A percentile compares a stretch with the other conserved stretches of the same genome.
Evolutionary conservation across 2,888 invertebrate genomes (phyloP).

Genomic region (Clepsis dumicolana): DNA sequence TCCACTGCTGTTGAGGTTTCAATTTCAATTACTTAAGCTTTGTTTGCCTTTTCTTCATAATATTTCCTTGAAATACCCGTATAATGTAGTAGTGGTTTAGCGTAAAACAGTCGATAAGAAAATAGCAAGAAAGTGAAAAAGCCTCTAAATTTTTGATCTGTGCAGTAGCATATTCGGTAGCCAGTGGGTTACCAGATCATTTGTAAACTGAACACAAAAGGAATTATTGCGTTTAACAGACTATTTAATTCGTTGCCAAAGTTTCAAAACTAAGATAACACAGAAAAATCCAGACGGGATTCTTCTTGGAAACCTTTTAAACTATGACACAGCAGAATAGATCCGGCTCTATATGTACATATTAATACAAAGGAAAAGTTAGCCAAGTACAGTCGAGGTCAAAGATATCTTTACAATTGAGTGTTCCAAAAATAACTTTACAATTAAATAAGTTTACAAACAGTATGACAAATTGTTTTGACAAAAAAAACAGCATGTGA

Average conservation of each 20-base stretch:
- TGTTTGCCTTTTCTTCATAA: neutral
- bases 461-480: too few relatives aligned
- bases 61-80: neutral
- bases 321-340: neutral
- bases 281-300: neutral
- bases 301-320: slow-evolving; percentile 1
- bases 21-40: neutral
- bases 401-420: too few relatives aligned
- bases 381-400: neutral
- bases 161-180: too few relatives aligned
- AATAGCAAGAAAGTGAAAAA: too few relatives aligned
- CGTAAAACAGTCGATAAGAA: neutral
- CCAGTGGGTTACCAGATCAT: too few relatives aligned
- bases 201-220: neutral
- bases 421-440: too few relatives aligned
- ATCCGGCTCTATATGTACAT: neutral
- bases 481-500: too few relatives aligned
- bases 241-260: neutral
- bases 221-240: neutral
- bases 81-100: neutral
- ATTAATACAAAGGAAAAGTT: neutral
- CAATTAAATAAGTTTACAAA: too few relatives aligned
- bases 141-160: too few relatives aligned
- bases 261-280: neutral
- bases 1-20: neutral